Evolutionary conservation across 2,797 vertebrate species (phyloP).

Genomic region (Ctenosaura bakeri): DNA sequence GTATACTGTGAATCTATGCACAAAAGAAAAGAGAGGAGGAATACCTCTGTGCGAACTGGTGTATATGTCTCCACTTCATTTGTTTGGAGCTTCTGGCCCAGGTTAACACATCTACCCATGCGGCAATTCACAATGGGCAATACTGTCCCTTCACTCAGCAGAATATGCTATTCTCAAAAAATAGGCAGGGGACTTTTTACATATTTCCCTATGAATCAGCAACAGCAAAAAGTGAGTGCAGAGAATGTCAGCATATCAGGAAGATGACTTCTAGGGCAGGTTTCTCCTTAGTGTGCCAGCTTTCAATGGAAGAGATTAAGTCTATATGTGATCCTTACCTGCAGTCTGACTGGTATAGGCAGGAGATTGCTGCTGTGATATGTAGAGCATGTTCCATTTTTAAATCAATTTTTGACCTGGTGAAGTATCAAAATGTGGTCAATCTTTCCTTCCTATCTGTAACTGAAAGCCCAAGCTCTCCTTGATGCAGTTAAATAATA

Average conservation of each 20-base stretch:
- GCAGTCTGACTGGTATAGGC: neutral
- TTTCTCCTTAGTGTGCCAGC: neutral
- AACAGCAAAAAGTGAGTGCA: neutral
- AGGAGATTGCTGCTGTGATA: too few species aligned
- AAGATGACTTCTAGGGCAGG: too few species aligned
- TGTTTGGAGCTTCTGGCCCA: slow-evolving; percentile 8
- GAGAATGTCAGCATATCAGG: neutral
- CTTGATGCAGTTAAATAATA: neutral
- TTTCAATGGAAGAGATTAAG: neutral
- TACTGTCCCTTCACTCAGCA: too few species aligned
- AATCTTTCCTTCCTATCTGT: neutral
- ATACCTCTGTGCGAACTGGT: neutral
- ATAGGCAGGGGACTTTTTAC: neutral
- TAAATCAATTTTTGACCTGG: neutral
- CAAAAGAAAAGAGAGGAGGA: neutral
- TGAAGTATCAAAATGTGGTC: neutral
- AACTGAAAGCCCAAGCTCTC: neutral
- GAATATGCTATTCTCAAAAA: slow-evolving; percentile 20
- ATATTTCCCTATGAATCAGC: neutral
- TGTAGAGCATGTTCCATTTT: neutral
- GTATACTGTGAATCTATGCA: neutral
- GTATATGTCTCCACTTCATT: slow-evolving; percentile 24
- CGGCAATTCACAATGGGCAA: neutral
- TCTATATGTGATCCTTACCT: neutral
- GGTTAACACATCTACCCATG: neutral